These are phyloP conservation scores for Amazona finschi DNA, from an alignment of 2,797 vertebrate genomes.

Conservation along the genomic window DNA sequence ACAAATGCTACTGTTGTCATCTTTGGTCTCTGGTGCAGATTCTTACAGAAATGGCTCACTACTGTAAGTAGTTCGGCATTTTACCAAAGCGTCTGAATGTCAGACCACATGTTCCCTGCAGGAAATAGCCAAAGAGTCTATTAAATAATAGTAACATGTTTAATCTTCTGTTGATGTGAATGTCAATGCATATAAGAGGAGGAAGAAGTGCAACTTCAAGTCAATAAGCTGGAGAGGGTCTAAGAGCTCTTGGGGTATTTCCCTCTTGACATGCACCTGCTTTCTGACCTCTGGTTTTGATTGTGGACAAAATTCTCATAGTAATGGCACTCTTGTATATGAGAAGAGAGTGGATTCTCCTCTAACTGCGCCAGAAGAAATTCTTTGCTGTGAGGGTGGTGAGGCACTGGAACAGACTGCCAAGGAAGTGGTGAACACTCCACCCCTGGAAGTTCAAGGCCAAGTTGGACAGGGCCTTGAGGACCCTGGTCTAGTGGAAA, in stretches of 20 bases:
- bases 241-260: background rate
- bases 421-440: background rate
- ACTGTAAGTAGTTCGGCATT: background rate
- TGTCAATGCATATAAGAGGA: background rate
- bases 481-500: background rate
- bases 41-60: background rate
- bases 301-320: background rate
- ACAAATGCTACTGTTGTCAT: background rate
- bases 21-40: background rate
- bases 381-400: background rate
- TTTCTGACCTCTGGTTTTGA: background rate
- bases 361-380: background rate
- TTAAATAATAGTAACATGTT: background rate
- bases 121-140: background rate
- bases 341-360: background rate
- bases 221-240: background rate
- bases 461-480: background rate
- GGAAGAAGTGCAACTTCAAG: background rate
- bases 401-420: background rate
- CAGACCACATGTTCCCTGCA: background rate
- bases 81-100: background rate
- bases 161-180: background rate
- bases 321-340: rapidly evolving
- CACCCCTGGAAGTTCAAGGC: background rate
- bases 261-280: background rate